Evolutionary conservation across 2,113 vertebrate genomes (phyloP).

Genomic region (Capreolus pygargus): DNA sequence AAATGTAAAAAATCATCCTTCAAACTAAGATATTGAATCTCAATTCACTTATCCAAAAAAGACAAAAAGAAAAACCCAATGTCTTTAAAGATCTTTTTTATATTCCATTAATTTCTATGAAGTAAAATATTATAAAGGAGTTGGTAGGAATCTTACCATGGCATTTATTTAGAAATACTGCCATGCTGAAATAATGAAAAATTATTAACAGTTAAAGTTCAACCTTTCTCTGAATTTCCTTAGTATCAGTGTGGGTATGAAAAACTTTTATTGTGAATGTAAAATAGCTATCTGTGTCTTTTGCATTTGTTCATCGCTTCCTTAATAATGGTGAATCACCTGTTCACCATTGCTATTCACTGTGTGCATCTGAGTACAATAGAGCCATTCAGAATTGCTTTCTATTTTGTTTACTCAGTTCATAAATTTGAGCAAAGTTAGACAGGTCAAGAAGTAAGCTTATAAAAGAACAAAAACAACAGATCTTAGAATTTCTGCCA

Average conservation of each 20-base stretch:
- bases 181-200: background rate
- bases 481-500: slow-evolving; percentile 21
- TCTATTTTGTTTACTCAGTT: background rate
- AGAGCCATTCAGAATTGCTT: background rate
- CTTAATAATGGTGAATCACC: background rate
- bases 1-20: background rate
- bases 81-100: background rate
- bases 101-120: background rate
- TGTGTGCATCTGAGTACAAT: background rate
- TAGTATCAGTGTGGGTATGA: background rate
- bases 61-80: background rate
- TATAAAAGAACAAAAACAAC: slow-evolving; percentile 9
- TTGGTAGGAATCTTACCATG: background rate
- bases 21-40: background rate
- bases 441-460: slow-evolving; percentile 11
- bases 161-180: background rate
- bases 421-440: slow-evolving; percentile 8
- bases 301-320: background rate
- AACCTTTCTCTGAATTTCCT: background rate
- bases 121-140: background rate
- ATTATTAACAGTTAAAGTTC: background rate
- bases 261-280: background rate
- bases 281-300: background rate
- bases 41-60: background rate
- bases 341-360: background rate